Conservation (phyloP, 2,888 invertebrate genomes). For the Pseudococcus viburni region DNA sequence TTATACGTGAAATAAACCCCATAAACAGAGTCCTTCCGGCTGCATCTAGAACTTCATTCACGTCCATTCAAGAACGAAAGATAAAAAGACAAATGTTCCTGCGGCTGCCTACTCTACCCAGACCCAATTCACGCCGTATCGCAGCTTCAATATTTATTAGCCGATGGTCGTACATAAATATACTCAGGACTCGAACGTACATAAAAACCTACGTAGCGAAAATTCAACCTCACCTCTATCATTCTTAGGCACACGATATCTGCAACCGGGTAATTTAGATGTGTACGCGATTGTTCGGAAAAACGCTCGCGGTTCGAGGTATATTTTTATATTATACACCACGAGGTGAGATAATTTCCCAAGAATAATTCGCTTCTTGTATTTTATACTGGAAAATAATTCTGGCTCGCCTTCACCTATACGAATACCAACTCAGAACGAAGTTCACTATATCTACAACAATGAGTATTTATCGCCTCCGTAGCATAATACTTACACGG, state of each 20-base stretch:
- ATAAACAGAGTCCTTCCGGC: background rate
- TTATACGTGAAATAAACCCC: too few relatives aligned
- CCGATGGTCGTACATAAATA: background rate
- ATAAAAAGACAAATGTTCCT: background rate
- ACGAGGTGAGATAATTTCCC: constrained; percentile 30
- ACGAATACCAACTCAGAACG: background rate
- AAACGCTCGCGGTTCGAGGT: background rate
- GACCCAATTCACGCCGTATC: background rate
- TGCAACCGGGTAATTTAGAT: constrained; percentile 17
- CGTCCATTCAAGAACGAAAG: background rate
- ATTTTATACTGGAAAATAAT: too few relatives aligned
- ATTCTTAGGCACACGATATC: background rate
- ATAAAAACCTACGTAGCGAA: background rate
- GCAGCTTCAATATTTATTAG: background rate
- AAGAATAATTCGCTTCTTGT: background rate
- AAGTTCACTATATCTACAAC: background rate
- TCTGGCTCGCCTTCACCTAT: too few relatives aligned
- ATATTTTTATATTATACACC: constrained; percentile 33
- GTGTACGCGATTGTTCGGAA: background rate
- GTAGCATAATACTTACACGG: constrained; percentile 40
- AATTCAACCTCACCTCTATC: background rate
- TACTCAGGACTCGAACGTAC: background rate
- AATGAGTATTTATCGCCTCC: constrained; percentile 59
- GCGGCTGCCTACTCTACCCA: background rate
- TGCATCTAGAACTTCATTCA: background rate